Evolutionary conservation across 2,888 invertebrate genomes (phyloP).

Genomic region (Eupeodes luniger): DNA sequence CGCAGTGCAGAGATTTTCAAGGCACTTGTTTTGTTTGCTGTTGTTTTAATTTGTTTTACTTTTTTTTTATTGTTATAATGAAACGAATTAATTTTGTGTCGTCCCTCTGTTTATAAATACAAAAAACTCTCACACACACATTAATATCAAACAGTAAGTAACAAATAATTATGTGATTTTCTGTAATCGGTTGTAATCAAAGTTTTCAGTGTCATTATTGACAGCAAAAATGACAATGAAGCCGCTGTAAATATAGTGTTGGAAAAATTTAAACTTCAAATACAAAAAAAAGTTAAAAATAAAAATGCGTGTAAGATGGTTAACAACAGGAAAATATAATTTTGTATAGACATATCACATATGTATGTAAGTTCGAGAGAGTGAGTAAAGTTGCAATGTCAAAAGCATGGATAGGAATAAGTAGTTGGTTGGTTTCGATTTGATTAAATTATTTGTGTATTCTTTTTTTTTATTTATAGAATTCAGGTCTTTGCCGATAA

Average conservation of each 20-base stretch:
- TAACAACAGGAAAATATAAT: background rate
- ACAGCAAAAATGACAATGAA: conserved; percentile 51
- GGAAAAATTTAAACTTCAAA: background rate
- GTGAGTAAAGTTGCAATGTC: conserved; percentile 34
- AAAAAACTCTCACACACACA: background rate
- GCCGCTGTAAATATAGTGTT: conserved; percentile 11
- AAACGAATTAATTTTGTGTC: conserved; percentile 44
- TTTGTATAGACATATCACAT: background rate
- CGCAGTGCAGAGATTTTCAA: conserved; percentile 43
- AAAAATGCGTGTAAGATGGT: conserved; percentile 61
- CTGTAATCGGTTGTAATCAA: conserved; percentile 70
- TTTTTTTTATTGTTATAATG: conserved; percentile 13
- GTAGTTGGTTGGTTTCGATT: conserved; percentile 26
- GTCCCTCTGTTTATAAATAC: conserved; percentile 23
- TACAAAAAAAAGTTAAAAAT: background rate
- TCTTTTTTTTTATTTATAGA: conserved; percentile 6
- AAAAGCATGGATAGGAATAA: conserved; percentile 32
- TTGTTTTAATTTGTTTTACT: conserved; percentile 10
- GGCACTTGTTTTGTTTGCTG: conserved; percentile 46
- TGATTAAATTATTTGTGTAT: conserved; percentile 17
- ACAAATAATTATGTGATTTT: conserved; percentile 68
- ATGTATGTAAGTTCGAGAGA: background rate
- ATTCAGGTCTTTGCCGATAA: conserved; percentile 26
- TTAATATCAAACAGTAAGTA: conserved; percentile 14
- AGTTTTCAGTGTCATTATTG: conserved; percentile 72